Evolutionary conservation across 2,797 vertebrate genomes (phyloP).

Genomic region (Pseudomugil gertrudae): DNA sequence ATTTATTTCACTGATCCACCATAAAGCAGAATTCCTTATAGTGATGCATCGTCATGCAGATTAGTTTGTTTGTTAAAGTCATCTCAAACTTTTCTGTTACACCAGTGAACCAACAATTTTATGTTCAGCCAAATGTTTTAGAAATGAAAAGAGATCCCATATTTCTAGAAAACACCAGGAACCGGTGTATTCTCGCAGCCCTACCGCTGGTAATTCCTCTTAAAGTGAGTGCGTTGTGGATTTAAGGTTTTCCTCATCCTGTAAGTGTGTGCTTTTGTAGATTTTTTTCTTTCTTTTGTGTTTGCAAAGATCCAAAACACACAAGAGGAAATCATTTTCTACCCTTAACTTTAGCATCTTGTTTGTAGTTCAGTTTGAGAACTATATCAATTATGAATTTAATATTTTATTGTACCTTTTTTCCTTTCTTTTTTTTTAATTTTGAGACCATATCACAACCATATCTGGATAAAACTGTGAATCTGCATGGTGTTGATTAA

Average conservation of each 20-base stretch:
- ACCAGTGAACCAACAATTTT: background rate
- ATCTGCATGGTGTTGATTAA: no score
- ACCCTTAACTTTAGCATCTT: no score
- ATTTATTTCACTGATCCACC: slow-evolving; percentile 29
- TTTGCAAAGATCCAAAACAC: no score
- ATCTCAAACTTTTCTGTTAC: background rate
- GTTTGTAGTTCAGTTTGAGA: no score
- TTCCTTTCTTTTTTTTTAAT: no score
- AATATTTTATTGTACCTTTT: no score
- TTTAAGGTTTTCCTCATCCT: background rate
- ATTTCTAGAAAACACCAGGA: background rate
- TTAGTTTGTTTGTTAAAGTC: background rate
- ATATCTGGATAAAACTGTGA: no score
- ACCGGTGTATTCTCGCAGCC: background rate
- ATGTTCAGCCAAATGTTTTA: slow-evolving; percentile 28
- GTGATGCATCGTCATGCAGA: slow-evolving; percentile 2
- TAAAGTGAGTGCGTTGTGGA: background rate
- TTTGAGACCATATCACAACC: no score
- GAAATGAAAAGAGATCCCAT: background rate
- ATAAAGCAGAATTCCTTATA: slow-evolving; percentile 28
- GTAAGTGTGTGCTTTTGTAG: background rate
- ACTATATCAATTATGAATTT: no score
- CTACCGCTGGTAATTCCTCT: background rate
- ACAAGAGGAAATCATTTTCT: no score
- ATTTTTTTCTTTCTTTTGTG: background rate